Conservation (phyloP, 2,113 vertebrate genomes). For the Macheiramphus alcinus region DNA sequence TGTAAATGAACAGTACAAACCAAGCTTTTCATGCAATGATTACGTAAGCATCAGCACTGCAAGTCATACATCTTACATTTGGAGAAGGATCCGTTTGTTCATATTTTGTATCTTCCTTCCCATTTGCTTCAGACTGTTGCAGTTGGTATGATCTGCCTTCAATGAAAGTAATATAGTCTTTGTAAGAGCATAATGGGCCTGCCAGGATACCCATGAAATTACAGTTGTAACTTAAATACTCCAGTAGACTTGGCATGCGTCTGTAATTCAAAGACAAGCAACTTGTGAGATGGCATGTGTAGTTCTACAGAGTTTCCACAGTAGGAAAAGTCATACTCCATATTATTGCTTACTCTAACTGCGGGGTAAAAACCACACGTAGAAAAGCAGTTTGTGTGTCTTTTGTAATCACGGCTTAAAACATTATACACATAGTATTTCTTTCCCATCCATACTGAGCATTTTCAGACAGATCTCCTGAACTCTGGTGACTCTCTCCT, state of each 20-base stretch:
- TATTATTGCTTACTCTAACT: background rate
- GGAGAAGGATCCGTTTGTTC: conserved; percentile 88
- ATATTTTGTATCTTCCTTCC: conserved; percentile 82
- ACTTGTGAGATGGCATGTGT: background rate
- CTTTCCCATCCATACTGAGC: background rate
- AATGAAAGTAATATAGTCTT: conserved; percentile 95
- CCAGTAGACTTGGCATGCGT: conserved; percentile 94
- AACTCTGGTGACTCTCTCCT: background rate
- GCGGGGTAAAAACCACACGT: background rate
- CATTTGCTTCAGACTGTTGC: conserved; percentile 79
- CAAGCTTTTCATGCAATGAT: background rate
- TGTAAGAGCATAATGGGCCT: conserved; percentile 95
- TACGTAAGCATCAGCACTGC: background rate
- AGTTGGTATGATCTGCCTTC: conserved; percentile 86
- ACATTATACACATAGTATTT: background rate
- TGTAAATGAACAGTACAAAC: conserved; percentile 25
- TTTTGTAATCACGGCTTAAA: background rate
- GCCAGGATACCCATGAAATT: conserved; percentile 99
- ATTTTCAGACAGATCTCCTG: background rate
- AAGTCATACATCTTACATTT: conserved; percentile 77
- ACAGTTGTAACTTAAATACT: conserved; percentile 97
- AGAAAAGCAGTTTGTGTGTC: background rate
- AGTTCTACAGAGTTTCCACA: background rate
- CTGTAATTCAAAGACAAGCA: conserved; percentile 74
- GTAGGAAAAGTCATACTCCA: background rate